phyloP scores from a whole-genome alignment of 2,888 invertebrate species.

The Tenthredo livida region DNA sequence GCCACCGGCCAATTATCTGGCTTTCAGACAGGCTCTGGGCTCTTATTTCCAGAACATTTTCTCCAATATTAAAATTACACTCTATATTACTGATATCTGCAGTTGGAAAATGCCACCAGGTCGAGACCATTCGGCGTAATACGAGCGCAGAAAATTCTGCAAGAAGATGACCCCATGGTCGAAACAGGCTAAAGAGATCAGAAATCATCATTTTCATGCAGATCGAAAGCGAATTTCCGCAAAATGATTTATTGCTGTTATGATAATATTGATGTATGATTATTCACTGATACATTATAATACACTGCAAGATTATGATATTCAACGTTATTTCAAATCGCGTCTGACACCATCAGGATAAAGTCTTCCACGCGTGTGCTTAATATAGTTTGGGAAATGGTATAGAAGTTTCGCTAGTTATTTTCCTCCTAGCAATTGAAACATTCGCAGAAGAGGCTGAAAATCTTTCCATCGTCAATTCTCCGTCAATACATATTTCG shows the following conservation, averaged over 20 bases:
- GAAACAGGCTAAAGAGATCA: background rate
- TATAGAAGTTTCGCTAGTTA: background rate
- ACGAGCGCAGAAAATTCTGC: background rate
- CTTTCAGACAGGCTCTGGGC: slow-evolving; percentile 29
- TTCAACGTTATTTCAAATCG: background rate
- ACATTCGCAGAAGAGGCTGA: background rate
- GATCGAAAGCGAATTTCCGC: background rate
- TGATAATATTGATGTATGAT: background rate
- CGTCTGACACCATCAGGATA: background rate
- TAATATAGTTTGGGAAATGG: background rate
- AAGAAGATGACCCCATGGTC: background rate
- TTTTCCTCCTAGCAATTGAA: background rate
- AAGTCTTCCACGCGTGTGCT: background rate
- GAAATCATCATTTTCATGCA: background rate
- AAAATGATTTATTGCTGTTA: background rate
- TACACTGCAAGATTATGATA: background rate
- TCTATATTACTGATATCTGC: background rate
- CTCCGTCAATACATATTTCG: background rate
- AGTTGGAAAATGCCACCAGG: background rate
- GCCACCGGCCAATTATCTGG: slow-evolving; percentile 30
- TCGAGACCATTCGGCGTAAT: background rate
- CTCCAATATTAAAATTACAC: background rate
- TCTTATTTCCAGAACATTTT: slow-evolving; percentile 13
- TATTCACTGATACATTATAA: background rate
- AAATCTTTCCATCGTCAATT: background rate